Conservation (phyloP, 2,797 vertebrate species). For the Novumbra hubbsi region DNA sequence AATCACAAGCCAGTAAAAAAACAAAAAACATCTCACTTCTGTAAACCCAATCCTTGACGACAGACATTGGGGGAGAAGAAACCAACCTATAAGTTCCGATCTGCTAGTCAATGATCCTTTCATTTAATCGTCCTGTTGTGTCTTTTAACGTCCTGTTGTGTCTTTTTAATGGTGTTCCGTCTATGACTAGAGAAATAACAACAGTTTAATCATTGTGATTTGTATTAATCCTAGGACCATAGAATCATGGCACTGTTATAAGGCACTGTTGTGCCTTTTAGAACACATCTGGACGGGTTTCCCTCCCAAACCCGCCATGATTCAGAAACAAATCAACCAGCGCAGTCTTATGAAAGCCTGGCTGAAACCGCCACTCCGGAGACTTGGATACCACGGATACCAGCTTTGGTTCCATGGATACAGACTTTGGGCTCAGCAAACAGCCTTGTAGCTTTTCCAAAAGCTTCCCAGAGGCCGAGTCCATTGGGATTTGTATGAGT, state of each 20-base stretch:
- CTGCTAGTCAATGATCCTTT: conserved; percentile 1
- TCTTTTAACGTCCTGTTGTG: background rate
- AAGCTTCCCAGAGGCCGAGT: background rate
- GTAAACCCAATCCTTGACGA: background rate
- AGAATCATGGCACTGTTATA: background rate
- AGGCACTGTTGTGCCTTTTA: background rate
- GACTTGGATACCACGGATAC: conserved; percentile 12
- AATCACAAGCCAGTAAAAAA: background rate
- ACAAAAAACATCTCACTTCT: background rate
- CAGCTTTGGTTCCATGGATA: conserved; percentile 2
- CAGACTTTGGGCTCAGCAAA: background rate
- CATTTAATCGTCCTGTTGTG: background rate
- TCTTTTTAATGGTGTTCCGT: background rate
- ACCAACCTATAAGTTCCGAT: background rate
- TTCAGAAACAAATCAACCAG: conserved; percentile 6
- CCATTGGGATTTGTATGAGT: background rate
- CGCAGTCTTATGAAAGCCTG: background rate
- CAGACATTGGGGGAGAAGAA: background rate
- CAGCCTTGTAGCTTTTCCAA: background rate
- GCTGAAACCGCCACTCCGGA: background rate
- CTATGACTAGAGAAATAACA: background rate
- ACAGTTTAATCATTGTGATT: background rate
- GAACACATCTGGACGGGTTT: background rate
- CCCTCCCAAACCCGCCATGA: background rate
- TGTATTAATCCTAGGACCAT: conserved; percentile 1